These are phyloP conservation scores for Yponomeuta sedellus DNA, from an alignment of 2,888 invertebrate genomes.

Conservation along the genomic window DNA sequence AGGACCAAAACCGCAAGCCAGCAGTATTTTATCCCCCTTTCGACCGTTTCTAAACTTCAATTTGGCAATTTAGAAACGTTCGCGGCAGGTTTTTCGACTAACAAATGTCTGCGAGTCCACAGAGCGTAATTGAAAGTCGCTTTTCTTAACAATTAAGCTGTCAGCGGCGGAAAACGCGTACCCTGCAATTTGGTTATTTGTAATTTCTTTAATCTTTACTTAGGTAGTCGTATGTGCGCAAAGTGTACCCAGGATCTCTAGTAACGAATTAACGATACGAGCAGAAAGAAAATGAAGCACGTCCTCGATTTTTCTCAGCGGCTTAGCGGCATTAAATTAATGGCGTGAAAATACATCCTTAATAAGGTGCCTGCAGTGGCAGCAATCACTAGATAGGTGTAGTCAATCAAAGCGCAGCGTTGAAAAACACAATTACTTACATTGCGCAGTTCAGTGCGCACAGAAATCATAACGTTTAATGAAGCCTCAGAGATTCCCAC, in stretches of 20 bases:
- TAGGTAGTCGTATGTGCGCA: background rate
- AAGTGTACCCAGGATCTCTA: background rate
- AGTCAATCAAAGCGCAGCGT: background rate
- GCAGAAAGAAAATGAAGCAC: background rate
- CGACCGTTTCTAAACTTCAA: conserved; percentile 30
- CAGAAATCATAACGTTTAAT: conserved; percentile 16
- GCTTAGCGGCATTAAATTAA: too few species aligned
- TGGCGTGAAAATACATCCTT: background rate
- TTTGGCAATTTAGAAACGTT: conserved; percentile 17
- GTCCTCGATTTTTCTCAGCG: background rate
- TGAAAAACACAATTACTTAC: conserved; percentile 21
- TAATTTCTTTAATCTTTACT: conserved; percentile 40
- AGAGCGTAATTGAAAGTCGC: conserved; percentile 48
- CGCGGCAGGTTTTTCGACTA: conserved; percentile 16
- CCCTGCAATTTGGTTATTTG: conserved; percentile 45
- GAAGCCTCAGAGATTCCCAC: conserved; percentile 42
- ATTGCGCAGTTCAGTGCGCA: conserved; percentile 17
- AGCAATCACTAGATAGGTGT: background rate
- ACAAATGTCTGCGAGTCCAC: conserved; percentile 22
- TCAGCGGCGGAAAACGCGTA: conserved; percentile 33
- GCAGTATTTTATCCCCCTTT: conserved; percentile 36
- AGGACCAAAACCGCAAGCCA: conserved; percentile 39
- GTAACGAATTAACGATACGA: background rate
- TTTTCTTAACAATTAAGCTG: conserved; percentile 52
- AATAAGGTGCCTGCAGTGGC: background rate